Evolutionary conservation across 2,888 invertebrate genomes (phyloP), one percentile per base, ranked within the genome.

Genomic region (Campopleginae sp.): DNA sequence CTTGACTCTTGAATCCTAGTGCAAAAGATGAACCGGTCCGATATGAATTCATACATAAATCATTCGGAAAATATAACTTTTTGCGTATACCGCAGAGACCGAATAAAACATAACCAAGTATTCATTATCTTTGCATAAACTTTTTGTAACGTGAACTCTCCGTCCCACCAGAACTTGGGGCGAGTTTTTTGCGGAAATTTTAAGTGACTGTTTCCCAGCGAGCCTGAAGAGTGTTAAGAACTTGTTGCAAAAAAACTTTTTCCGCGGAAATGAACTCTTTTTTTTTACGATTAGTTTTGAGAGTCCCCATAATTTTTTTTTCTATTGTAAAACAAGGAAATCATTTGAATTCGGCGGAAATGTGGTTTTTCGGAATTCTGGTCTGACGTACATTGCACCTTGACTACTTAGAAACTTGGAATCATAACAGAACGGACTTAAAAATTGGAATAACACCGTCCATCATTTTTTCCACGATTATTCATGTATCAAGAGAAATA

Each of bases 1-100:
- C 65, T 75, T 75, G 70, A 80, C 75, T 80, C 75, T 76, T 75
- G 54, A 51, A 54, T 70, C 58, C 75, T 42, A 10, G 33, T 27
- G 63, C 68, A 10, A 75, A 51, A 79, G 48, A 61, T 58, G 70
- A 68, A 63, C 61, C 70, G 44, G 19, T 46, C 3, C 33, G 33
- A 68, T 44, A 44, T 61, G 38, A n/a, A 74, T 44, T 17, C 46
- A 75, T 31, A 74, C n/a, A 46, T 14, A 23, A 46, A 33, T 19
- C 14, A n/a, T 75, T 65, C 48, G 44, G 48, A 75, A 75, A 75
- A 65, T 33, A 46, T 48, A 48, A 65, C 65, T 63, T 65, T 46
- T 63, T 33, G 5, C 6, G 48, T 31, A n/a, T n/a, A n/a, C 23
- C 54, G n/a, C 14, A 27, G 31, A 46, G 31, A 46, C 12, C 19